Evolutionary conservation across 2,888 invertebrate species (phyloP).

Genomic region (Linyphia triangularis): DNA sequence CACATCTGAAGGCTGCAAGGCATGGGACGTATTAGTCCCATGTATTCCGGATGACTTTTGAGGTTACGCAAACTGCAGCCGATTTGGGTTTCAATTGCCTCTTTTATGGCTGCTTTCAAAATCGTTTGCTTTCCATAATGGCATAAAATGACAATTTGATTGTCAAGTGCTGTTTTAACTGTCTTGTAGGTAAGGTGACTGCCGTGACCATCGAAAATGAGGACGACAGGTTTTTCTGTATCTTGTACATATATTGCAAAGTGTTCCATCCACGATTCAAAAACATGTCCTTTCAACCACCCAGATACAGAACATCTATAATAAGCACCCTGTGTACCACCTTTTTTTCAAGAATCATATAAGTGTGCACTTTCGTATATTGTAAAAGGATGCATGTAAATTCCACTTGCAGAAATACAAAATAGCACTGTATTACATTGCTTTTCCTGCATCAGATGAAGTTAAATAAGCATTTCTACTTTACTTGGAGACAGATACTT

Average conservation of each 20-base stretch:
- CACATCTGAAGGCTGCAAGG: slow-evolving; percentile 26
- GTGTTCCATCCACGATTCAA: slow-evolving; percentile 15
- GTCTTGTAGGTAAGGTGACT: not conserved
- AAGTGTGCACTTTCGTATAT: too few relatives aligned
- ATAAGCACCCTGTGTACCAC: not conserved
- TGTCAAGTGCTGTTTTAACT: slow-evolving; percentile 5
- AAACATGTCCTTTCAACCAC: not conserved
- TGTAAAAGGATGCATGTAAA: too few relatives aligned
- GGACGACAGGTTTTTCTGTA: not conserved
- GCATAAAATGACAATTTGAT: slow-evolving; percentile 7
- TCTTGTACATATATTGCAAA: not conserved
- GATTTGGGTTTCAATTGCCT: slow-evolving; percentile 66
- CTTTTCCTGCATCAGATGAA: too few relatives aligned
- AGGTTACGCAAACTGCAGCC: slow-evolving; percentile 49
- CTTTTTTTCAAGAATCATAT: too few relatives aligned
- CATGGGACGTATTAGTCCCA: slow-evolving; percentile 28
- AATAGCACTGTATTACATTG: too few relatives aligned
- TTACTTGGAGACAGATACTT: too few relatives aligned
- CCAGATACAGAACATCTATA: slow-evolving; percentile 27
- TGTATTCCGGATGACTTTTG: slow-evolving; percentile 40
- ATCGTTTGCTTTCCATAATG: slow-evolving; percentile 52
- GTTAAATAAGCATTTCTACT: too few relatives aligned
- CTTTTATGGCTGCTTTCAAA: slow-evolving; percentile 60
- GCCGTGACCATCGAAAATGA: slow-evolving; percentile 13
- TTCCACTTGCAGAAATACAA: too few relatives aligned